Evolutionary conservation across 1,140 invertebrate species (phyloP), one percentile per base, ranked within the genome.

Genomic region (Pteromalus puparum): DNA sequence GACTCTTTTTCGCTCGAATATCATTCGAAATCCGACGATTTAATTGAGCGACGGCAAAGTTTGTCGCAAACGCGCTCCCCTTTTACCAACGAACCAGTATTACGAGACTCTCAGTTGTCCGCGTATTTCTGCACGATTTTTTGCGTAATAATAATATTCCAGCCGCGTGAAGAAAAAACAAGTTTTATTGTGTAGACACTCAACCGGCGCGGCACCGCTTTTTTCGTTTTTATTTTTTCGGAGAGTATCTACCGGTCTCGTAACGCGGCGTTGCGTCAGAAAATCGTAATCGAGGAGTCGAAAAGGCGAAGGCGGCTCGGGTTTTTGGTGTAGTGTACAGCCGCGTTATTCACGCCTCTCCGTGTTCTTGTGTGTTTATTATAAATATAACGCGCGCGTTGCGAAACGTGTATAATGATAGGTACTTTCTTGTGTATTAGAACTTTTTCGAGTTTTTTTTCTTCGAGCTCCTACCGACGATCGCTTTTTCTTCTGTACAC

Each of bases 251-350:
- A 18, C n/a, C 0, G n/a, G 30, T 81, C 26, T 26, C 68, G 79
- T 73, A 73, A 81, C 21, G 83, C 91, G 90, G 1, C 26, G 15
- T 87, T 93, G 92, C 89, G 92, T 92, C 92, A 92, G 93, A 85
- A 91, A 92, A 90, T 93, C 53, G 42, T 93, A 87, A 92, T 93
- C 86, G 90, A 91, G 88, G 92, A 92, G 85, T 92, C 91, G 90
- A 92, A 67, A 79, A 79, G 28, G 30, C 30, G 30, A 79, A 79
- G 78, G 78, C 78, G 34, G 61, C 21, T 70, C 15, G 15, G 26
- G 2, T 30, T 70, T 70, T 70, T 12, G 26, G 24, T 34, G 3
- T 28, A 65, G 61, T 34, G 61, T 34, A 34, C 30, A 26, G 9
- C 26, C 9, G 3, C 10, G n/a, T n/a, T 68, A 28, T 68, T 7